Conservation (phyloP, 2,888 invertebrate species). For the Endotricha flammealis region DNA sequence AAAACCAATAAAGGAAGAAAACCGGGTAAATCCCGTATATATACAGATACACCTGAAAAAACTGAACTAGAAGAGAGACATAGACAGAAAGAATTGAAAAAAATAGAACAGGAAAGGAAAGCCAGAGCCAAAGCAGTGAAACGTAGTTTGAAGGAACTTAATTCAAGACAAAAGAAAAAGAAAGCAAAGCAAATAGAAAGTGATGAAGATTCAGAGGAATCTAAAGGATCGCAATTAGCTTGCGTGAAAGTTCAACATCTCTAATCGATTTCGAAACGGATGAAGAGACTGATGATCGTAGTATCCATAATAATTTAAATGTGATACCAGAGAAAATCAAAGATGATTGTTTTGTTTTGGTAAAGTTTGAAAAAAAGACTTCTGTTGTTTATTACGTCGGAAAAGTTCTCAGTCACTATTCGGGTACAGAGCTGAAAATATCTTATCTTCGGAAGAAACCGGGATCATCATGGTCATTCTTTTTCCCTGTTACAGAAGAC, state of each 20-base stretch:
- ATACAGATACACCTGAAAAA: conserved; percentile 26
- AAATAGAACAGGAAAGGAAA: neutral
- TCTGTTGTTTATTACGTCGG: neutral
- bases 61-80: neutral
- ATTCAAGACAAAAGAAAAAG: conserved; percentile 6
- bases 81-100: neutral
- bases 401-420: conserved; percentile 15
- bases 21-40: conserved; percentile 10
- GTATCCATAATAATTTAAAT: no score
- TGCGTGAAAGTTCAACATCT: conserved; percentile 15
- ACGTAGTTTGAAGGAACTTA: neutral
- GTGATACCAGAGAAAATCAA: conserved; percentile 17
- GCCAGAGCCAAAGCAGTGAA: neutral
- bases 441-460: conserved; percentile 15
- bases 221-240: no score
- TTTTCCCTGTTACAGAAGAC: conserved; percentile 12
- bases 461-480: conserved; percentile 12
- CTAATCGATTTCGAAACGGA: conserved; percentile 10
- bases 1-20: conserved; percentile 5
- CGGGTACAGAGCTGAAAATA: conserved; percentile 13
- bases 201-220: conserved; percentile 13
- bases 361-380: conserved; percentile 17
- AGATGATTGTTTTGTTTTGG: conserved; percentile 15
- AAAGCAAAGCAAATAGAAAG: conserved; percentile 15
- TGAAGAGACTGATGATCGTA: conserved; percentile 13